These are phyloP conservation scores for Heterodera schachtii DNA, from an alignment of 1,140 invertebrate species.

Conservation along the genomic window DNA sequence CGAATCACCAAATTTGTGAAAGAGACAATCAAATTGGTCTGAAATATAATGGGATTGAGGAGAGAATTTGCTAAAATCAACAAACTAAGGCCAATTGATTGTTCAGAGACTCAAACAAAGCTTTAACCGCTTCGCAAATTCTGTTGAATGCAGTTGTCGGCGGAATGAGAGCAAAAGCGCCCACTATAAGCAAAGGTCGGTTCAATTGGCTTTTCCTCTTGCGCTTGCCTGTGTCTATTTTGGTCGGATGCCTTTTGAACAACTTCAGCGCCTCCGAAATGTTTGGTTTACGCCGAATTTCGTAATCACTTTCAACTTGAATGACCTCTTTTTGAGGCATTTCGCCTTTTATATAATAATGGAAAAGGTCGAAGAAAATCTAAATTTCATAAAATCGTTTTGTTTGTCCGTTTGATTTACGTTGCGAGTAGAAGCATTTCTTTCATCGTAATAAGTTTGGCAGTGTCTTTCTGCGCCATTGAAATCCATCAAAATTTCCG, in stretches of 20 bases:
- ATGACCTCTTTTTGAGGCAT: constrained; percentile 15
- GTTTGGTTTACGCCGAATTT: constrained; percentile 31
- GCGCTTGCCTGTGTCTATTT: constrained; percentile 41
- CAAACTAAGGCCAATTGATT: constrained; percentile 35
- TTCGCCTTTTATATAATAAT: constrained; percentile 40
- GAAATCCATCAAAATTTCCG: constrained; percentile 79
- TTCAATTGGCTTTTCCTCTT: not conserved
- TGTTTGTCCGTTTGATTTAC: constrained; percentile 23
- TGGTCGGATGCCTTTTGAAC: constrained; percentile 41
- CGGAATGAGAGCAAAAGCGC: constrained; percentile 43
- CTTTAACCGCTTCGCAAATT: constrained; percentile 45
- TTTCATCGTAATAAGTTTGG: constrained; percentile 38
- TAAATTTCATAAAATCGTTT: constrained; percentile 30
- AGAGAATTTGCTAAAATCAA: not conserved
- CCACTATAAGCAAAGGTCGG: constrained; percentile 26
- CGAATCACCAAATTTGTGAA: constrained; percentile 35
- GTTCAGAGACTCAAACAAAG: constrained; percentile 43
- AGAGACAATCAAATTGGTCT: constrained; percentile 29
- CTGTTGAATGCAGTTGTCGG: constrained; percentile 33
- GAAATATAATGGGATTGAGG: constrained; percentile 13
- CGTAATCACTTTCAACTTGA: not conserved
- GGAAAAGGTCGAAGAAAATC: constrained; percentile 50
- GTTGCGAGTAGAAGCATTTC: constrained; percentile 39
- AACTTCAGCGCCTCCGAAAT: constrained; percentile 48
- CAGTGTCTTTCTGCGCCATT: constrained; percentile 73